These are phyloP conservation scores for Ephialtes manifestator DNA, from an alignment of 2,888 invertebrate genomes.

Conservation along the genomic window DNA sequence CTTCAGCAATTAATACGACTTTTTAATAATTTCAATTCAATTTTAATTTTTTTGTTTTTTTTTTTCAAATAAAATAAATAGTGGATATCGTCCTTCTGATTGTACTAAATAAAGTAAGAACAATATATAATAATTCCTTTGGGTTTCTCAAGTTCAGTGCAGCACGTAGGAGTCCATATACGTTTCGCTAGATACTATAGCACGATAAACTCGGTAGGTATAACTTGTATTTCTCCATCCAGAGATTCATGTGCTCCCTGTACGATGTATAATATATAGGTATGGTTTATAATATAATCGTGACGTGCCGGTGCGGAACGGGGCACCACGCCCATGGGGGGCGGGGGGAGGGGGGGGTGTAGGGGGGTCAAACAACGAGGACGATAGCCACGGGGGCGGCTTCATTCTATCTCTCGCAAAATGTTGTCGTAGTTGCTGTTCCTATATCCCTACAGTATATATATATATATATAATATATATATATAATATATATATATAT, in stretches of 20 bases:
- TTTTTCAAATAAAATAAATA: neutral
- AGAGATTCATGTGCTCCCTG: constrained; percentile 3
- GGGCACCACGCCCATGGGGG: constrained; percentile 79
- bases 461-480: too few species aligned
- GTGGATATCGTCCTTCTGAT: neutral
- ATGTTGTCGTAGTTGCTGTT: constrained; percentile 46
- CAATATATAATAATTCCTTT: constrained; percentile 20
- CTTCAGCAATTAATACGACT: too few species aligned
- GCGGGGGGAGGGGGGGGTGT: constrained; percentile 73
- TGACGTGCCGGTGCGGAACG: constrained; percentile 72
- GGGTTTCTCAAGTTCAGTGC: constrained; percentile 59
- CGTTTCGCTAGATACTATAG: constrained; percentile 26
- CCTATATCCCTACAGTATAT: constrained; percentile 17
- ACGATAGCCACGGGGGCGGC: constrained; percentile 52
- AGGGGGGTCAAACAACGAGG: constrained; percentile 74
- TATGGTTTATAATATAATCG: constrained; percentile 67
- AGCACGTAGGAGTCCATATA: neutral
- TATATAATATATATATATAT: neutral
- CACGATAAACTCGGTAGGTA: constrained; percentile 42
- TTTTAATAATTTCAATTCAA: too few species aligned
- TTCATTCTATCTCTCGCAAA: constrained; percentile 51
- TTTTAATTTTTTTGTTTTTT: neutral
- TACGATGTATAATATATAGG: constrained; percentile 40
- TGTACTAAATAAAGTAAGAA: neutral
- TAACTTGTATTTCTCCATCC: constrained; percentile 39